Percentiles rank a stretch among this genome's conserved stretches.
Conservation (phyloP, 2,113 vertebrate genomes). For the Xenopus borealis region DNA sequence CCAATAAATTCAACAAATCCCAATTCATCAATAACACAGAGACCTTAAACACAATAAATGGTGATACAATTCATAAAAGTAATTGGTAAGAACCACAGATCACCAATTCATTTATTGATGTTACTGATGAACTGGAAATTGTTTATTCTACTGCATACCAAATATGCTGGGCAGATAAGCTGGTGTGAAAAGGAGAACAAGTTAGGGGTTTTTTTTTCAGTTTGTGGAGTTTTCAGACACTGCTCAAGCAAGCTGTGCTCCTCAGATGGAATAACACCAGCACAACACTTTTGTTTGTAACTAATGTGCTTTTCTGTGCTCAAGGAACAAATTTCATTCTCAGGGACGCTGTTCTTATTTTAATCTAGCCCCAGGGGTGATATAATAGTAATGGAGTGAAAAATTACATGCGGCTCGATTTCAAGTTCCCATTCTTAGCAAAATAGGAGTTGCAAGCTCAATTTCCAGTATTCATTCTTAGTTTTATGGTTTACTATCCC, state of each 20-base stretch:
- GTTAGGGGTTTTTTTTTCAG: neutral
- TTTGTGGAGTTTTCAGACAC: neutral
- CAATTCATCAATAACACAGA: too few relatives aligned
- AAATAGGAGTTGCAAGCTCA: too few relatives aligned
- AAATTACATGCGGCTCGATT: constrained; percentile 35
- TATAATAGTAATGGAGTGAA: constrained; percentile 35
- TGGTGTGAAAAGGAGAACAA: neutral
- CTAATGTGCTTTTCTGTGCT: constrained; percentile 18
- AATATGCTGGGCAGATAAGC: too few relatives aligned
- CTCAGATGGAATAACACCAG: constrained; percentile 8
- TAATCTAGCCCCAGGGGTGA: constrained; percentile 39
- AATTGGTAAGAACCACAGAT: too few relatives aligned
- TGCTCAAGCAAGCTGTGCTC: constrained; percentile 8
- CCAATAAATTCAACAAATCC: too few relatives aligned
- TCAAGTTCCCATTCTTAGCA: constrained; percentile 8
- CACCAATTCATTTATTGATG: too few relatives aligned
- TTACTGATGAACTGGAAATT: too few relatives aligned
- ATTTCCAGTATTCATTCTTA: constrained; percentile 8
- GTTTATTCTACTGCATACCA: too few relatives aligned
- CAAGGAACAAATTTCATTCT: constrained; percentile 32
- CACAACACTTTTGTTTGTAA: constrained; percentile 26
- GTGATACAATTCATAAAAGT: too few relatives aligned
- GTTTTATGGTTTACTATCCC: constrained; percentile 2
- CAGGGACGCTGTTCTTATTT: constrained; percentile 39
- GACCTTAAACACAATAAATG: too few relatives aligned